phyloP scores from a whole-genome alignment of 2,888 invertebrate genomes.

The Cyaniris semiargus region DNA sequence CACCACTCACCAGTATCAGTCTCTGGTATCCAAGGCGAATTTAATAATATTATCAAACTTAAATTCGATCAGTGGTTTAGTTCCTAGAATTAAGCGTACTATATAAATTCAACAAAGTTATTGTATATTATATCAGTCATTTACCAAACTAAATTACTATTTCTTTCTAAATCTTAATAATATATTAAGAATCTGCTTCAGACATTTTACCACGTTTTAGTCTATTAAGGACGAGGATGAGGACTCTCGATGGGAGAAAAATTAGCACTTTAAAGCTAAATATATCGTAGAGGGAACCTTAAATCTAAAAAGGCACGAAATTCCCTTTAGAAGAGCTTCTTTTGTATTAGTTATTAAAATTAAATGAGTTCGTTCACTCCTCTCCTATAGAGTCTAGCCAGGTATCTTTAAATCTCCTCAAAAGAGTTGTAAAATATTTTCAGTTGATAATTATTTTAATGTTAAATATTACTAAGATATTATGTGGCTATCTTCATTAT shows the following conservation, averaged over 20 bases:
- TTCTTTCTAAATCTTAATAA: not conserved
- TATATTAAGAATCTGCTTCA: not conserved
- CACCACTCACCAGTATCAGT: too few species aligned
- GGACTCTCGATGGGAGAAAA: conserved; percentile 8
- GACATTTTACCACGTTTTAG: not conserved
- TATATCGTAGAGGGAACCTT: conserved; percentile 13
- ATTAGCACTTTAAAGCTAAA: conserved; percentile 21
- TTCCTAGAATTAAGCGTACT: too few species aligned
- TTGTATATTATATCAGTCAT: too few species aligned
- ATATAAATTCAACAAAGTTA: too few species aligned
- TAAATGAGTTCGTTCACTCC: not conserved
- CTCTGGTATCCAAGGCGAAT: too few species aligned
- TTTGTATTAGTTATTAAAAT: conserved; percentile 11
- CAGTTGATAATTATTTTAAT: not conserved
- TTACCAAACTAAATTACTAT: not conserved
- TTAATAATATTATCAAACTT: too few species aligned
- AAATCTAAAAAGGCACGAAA: not conserved
- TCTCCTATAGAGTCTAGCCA: not conserved
- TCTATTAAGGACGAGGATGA: not conserved
- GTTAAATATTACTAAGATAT: too few species aligned
- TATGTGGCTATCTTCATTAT: too few species aligned
- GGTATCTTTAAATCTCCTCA: not conserved
- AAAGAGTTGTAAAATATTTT: not conserved
- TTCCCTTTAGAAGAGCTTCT: not conserved
- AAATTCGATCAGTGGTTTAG: too few species aligned